Conservation (phyloP, 1,140 invertebrate species). For the Drosophila nasuta region DNA sequence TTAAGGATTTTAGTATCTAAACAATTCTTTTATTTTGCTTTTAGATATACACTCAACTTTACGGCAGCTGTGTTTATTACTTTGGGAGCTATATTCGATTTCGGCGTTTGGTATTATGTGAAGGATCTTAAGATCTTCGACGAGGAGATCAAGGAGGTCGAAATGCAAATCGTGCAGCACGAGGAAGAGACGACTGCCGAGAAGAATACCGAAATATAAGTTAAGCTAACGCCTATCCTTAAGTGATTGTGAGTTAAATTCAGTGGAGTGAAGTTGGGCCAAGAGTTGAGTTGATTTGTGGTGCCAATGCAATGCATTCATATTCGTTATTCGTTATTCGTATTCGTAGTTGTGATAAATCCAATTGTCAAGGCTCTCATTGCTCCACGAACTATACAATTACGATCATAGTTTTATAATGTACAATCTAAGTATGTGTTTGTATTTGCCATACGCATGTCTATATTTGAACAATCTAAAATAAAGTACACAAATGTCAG, state of each 20-base stretch:
- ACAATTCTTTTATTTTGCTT: not conserved
- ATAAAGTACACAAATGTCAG: slow-evolving; percentile 35
- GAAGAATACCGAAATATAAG: slow-evolving; percentile 82
- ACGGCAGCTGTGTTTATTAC: slow-evolving; percentile 88
- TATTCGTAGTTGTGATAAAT: slow-evolving; percentile 36
- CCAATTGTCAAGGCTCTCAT: slow-evolving; percentile 33
- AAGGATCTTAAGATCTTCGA: slow-evolving; percentile 90
- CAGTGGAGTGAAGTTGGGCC: too few relatives aligned
- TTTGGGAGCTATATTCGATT: slow-evolving; percentile 88
- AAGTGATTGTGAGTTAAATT: slow-evolving; percentile 24
- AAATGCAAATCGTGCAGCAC: slow-evolving; percentile 80
- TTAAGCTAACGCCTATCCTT: slow-evolving; percentile 32
- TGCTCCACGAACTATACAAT: slow-evolving; percentile 17
- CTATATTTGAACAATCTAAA: slow-evolving; percentile 46
- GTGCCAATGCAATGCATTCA: slow-evolving; percentile 25
- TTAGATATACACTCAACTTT: slow-evolving; percentile 88
- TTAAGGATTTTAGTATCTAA: not conserved
- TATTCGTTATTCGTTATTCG: slow-evolving; percentile 3
- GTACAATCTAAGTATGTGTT: slow-evolving; percentile 11
- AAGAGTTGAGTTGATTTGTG: slow-evolving; percentile 16
- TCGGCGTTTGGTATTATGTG: slow-evolving; percentile 89
- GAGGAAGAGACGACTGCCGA: slow-evolving; percentile 75
- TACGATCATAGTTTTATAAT: slow-evolving; percentile 20
- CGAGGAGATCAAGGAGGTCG: slow-evolving; percentile 86
- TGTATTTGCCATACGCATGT: slow-evolving; percentile 17